These are phyloP conservation scores for Falco peregrinus DNA, from an alignment of 2,797 vertebrate species.

Conservation along the genomic window DNA sequence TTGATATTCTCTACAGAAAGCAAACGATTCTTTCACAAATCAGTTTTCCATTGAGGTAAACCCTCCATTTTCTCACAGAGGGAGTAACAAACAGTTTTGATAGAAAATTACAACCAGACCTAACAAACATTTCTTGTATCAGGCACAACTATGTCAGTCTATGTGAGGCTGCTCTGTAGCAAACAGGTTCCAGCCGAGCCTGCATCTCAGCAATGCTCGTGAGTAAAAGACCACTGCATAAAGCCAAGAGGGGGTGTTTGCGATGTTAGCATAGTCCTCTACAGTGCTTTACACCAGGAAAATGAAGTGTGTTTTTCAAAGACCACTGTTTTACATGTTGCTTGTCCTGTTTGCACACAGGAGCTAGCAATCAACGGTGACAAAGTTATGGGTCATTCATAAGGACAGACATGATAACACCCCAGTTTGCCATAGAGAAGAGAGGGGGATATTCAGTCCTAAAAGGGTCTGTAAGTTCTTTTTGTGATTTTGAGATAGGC, in stretches of 20 bases:
- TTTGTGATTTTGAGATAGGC: not conserved
- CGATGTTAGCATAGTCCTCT: not conserved
- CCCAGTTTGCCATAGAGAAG: not conserved
- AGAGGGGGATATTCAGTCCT: not conserved
- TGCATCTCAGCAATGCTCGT: not conserved
- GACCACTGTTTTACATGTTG: not conserved
- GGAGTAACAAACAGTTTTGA: not conserved
- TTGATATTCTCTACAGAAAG: not conserved
- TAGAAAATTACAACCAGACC: not conserved
- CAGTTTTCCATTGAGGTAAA: not conserved
- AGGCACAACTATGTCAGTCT: not conserved
- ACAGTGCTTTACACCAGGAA: not conserved
- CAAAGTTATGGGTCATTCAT: not conserved
- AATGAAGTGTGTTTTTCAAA: not conserved
- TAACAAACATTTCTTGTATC: not conserved
- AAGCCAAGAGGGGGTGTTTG: not conserved
- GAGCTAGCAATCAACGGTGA: accelerated
- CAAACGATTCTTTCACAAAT: not conserved
- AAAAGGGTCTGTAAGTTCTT: not conserved
- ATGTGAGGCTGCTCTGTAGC: not conserved
- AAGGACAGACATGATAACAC: not conserved
- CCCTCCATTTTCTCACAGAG: not conserved
- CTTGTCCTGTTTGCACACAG: not conserved
- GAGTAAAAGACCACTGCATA: not conserved
- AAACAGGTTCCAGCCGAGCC: not conserved